Conservation (phyloP, 2,113 vertebrate genomes). For the Cricetomys ansorgei region DNA sequence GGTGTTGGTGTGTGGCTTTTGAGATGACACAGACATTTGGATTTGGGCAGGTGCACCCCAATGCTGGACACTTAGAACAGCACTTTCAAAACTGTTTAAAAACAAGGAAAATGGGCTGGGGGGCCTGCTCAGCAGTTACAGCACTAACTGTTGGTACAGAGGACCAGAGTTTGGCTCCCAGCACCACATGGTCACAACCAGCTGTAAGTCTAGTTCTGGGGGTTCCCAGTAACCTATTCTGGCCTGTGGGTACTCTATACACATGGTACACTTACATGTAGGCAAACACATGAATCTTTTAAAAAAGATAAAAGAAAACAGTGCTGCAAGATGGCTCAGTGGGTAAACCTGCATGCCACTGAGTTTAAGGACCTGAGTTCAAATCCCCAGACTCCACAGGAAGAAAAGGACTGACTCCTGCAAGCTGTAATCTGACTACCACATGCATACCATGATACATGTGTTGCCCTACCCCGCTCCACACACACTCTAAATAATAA, state of each 20-base stretch:
- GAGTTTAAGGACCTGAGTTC: neutral
- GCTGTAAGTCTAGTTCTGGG: neutral
- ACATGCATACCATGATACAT: neutral
- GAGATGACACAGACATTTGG: neutral
- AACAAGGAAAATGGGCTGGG: neutral
- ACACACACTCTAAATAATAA: neutral
- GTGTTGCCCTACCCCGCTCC: neutral
- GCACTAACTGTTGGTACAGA: neutral
- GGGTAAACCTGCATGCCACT: neutral
- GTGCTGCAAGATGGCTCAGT: neutral
- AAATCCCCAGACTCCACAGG: neutral
- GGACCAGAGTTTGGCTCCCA: neutral
- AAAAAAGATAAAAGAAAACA: neutral
- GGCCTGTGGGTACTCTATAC: neutral
- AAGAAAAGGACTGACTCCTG: neutral
- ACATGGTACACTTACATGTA: neutral
- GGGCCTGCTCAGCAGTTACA: neutral
- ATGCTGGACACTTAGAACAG: neutral
- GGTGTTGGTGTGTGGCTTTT: neutral
- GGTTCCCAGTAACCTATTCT: neutral
- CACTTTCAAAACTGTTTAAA: slow-evolving; percentile 3
- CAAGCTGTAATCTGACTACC: neutral
- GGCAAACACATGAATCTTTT: neutral
- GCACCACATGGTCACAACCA: neutral
- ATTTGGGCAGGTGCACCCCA: neutral